These are phyloP conservation scores for Piaya cayana DNA, from an alignment of 2,113 vertebrate species.

Conservation along the genomic window DNA sequence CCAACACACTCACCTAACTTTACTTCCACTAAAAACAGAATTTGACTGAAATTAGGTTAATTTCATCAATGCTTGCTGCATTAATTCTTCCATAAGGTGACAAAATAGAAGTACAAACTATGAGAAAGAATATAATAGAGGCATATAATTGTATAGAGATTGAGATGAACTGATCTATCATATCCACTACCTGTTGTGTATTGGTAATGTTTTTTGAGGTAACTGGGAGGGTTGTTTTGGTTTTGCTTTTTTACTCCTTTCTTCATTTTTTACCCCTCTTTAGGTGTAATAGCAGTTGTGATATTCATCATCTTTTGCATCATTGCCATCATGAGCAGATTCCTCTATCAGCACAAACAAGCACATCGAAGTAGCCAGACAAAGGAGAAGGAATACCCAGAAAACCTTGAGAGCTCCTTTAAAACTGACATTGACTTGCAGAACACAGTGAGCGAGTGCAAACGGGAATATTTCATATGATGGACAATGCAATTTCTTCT, in stretches of 20 bases:
- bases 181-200: background rate
- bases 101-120: background rate
- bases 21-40: background rate
- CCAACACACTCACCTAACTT: background rate
- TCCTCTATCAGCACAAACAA: slow-evolving; percentile 91
- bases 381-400: slow-evolving; percentile 88
- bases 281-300: slow-evolving; percentile 91
- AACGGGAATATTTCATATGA: slow-evolving; percentile 98
- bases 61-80: background rate
- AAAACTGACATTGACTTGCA: slow-evolving; percentile 91
- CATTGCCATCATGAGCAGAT: slow-evolving; percentile 86
- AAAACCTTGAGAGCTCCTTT: slow-evolving; percentile 86
- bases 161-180: background rate
- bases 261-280: background rate
- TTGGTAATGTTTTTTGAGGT: background rate
- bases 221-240: background rate
- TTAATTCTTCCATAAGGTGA: background rate
- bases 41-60: background rate
- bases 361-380: slow-evolving; percentile 78
- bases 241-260: background rate
- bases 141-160: background rate
- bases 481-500: slow-evolving; percentile 40
- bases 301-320: slow-evolving; percentile 90
- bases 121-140: background rate
- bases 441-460: slow-evolving; percentile 89